Evolutionary conservation across 64 coral and sea anemone genomes (phyloP).

Genomic region (Cladopsammia gracilis): DNA sequence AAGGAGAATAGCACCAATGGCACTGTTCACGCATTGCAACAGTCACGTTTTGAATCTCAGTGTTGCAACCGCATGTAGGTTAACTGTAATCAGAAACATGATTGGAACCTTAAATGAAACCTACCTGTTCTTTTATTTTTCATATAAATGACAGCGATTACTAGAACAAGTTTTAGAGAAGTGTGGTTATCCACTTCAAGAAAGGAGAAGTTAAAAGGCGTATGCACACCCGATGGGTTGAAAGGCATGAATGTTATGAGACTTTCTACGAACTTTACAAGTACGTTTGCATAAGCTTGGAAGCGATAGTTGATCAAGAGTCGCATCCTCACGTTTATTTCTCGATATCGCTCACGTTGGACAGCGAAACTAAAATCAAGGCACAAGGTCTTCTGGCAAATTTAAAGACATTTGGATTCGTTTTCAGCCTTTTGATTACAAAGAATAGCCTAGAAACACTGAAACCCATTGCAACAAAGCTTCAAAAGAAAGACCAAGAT

Average conservation of each 20-base stretch:
- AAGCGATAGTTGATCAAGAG: constrained; percentile 20
- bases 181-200: constrained; percentile 16
- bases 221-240: constrained; percentile 57
- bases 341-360: constrained; percentile 41
- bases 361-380: constrained; percentile 57
- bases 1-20: constrained; percentile 22
- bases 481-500: background rate
- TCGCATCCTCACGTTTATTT: constrained; percentile 40
- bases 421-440: constrained; percentile 54
- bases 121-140: constrained; percentile 12
- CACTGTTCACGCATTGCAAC: background rate
- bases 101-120: constrained; percentile 38
- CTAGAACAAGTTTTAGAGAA: constrained; percentile 27
- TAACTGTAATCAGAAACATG: constrained; percentile 8
- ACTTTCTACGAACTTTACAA: constrained; percentile 64
- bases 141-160: constrained; percentile 10
- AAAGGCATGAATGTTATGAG: constrained; percentile 41
- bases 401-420: constrained; percentile 51
- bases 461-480: background rate
- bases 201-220: constrained; percentile 43
- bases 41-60: constrained; percentile 51
- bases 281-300: constrained; percentile 48
- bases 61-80: constrained; percentile 5
- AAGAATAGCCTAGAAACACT: no score
- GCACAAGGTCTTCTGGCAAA: constrained; percentile 34